Base-by-base conservation (phyloP, 2,797 vertebrate species). In the Rhadinocentrus ornatus region DNA sequence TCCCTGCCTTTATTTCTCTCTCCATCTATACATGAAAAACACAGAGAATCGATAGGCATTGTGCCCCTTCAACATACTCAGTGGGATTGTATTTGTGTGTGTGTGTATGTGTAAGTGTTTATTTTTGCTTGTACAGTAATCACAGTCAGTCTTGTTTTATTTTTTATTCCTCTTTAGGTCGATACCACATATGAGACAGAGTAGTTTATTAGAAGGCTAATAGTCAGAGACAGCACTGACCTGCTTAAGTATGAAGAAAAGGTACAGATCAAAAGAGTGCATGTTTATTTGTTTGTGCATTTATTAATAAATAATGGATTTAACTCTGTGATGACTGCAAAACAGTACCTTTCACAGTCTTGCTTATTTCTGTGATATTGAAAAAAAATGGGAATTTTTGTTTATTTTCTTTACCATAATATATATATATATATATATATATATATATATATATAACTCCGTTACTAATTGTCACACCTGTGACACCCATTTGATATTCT, bases 131-230 rank as follows among this genome's bases (percentile, higher is more conserved):
- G n/a, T 50, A 35, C 35, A 48, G 61, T 78, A 82, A 80, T 74
- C 72, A 77, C 64, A 79, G 79, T 80, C 78, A 62, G 29, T 61
- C 80, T 80, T 81, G 69, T 84, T 37, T 79, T 85, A n/a, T 88
- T 78, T 74, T 88, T 78, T 74, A 81, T 86, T 75, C 41, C 6
- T 16, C 62, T 76, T 71, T 22, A 44, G 80, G 80, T 90, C 85
- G 61, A 90, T 86, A 75, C 61, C 79, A 75, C 74, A 84, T 71
- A 72, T 71, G 79, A 86, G 70, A 78, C 69, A 60, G 59, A 71
- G 59, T 81, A 85, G 70, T 83, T 84, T 80, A 85, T 86, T 86
- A 71, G 74, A 24, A 57, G 61, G 54, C 75, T 85, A 88, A 81
- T 81, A 66, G 72, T 58, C 62, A 73, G 58, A 82, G 83, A 85